Percentiles rank a stretch among this genome's conserved stretches.
phyloP scores from a whole-genome alignment of 2,113 vertebrate genomes.

The Pseudorasbora parva region DNA sequence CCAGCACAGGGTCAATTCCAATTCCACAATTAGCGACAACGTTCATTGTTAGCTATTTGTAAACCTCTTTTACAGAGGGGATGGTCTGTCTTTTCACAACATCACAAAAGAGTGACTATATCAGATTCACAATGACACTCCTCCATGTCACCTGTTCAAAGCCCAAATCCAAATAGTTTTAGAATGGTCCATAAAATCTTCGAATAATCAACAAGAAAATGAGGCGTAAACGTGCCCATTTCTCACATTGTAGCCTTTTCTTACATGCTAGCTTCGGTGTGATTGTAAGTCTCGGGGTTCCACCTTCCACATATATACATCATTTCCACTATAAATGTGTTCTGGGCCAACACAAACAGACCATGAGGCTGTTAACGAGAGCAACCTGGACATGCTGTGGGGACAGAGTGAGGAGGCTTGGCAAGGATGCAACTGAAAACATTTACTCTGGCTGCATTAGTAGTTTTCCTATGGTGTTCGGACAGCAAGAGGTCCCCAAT shows the following conservation, averaged over 20 bases:
- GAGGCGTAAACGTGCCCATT: constrained; percentile 21
- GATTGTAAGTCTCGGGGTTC: neutral
- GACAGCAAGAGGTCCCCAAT: constrained; percentile 26
- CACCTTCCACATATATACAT: constrained; percentile 43
- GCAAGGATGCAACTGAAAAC: constrained; percentile 58
- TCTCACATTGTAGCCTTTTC: neutral
- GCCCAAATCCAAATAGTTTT: neutral
- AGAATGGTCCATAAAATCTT: constrained; percentile 12
- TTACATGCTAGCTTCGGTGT: neutral
- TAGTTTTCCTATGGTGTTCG: constrained; percentile 53
- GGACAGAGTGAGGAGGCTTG: constrained; percentile 53
- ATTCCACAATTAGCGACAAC: constrained; percentile 3
- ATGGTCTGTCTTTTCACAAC: constrained; percentile 17
- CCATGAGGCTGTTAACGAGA: constrained; percentile 44
- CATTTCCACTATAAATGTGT: constrained; percentile 46
- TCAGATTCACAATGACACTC: constrained; percentile 19
- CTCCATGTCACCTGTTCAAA: neutral
- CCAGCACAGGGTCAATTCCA: constrained; percentile 10
- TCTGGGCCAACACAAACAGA: constrained; percentile 53
- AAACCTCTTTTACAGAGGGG: constrained; percentile 16
- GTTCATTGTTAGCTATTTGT: constrained; percentile 26
- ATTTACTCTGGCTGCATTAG: constrained; percentile 61
- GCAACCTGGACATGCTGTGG: constrained; percentile 48
- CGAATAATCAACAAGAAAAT: constrained; percentile 7
- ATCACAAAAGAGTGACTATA: constrained; percentile 33